Evolutionary conservation across 2,797 vertebrate genomes (phyloP).

Genomic region (Choloepus didactylus): DNA sequence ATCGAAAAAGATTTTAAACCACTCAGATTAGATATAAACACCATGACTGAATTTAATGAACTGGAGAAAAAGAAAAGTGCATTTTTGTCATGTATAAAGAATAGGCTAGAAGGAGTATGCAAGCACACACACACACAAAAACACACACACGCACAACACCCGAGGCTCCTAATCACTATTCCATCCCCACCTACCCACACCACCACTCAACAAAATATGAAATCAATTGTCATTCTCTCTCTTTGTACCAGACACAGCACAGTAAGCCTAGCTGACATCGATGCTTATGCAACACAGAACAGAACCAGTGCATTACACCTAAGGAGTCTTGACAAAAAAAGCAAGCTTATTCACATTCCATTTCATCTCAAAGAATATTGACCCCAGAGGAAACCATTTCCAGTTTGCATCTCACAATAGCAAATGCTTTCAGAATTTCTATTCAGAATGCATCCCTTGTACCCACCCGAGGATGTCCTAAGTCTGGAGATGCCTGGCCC

Average conservation of each 20-base stretch:
- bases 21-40: slow-evolving; percentile 74
- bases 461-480: not conserved
- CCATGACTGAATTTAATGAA: slow-evolving; percentile 70
- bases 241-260: not conserved
- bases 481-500: not conserved
- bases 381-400: slow-evolving; percentile 68
- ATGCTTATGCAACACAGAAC: not conserved
- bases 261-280: not conserved
- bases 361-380: slow-evolving; percentile 46
- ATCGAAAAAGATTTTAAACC: slow-evolving; percentile 70
- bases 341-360: not conserved
- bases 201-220: not conserved
- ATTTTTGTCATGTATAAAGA: slow-evolving; percentile 59
- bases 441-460: slow-evolving; percentile 14
- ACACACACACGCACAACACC: not conserved
- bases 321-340: not conserved
- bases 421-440: slow-evolving; percentile 49
- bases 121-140: not conserved
- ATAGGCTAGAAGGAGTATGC: not conserved
- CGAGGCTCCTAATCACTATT: not conserved
- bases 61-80: slow-evolving; percentile 63
- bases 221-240: slow-evolving; percentile 46
- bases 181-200: not conserved
- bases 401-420: slow-evolving; percentile 48
- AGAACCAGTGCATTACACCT: not conserved